A percentile compares a stretch with the other conserved stretches of the same genome.
Conservation (phyloP, 92 coral and sea anemone species). For the Bergia sp. region DNA sequence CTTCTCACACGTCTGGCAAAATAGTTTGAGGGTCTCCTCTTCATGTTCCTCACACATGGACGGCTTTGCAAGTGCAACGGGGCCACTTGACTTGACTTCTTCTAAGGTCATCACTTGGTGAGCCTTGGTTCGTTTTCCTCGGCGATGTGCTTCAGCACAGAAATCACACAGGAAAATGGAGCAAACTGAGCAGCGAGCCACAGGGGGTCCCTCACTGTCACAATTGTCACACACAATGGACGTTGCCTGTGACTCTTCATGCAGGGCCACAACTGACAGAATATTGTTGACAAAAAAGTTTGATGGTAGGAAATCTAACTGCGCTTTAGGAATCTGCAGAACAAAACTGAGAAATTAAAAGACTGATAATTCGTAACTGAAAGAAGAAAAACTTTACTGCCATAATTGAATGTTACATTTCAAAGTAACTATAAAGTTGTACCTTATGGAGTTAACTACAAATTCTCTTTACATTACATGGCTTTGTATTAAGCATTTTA, state of each 20-base stretch:
- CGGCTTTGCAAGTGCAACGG: background rate
- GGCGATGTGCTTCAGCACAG: constrained; percentile 19
- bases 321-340: constrained; percentile 48
- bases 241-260: background rate
- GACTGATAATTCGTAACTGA: too few species aligned
- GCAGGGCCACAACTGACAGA: constrained; percentile 51
- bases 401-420: too few species aligned
- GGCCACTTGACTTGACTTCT: constrained; percentile 51
- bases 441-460: too few species aligned
- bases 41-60: constrained; percentile 42
- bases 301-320: constrained; percentile 37
- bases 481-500: too few species aligned
- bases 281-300: constrained; percentile 61
- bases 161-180: constrained; percentile 66
- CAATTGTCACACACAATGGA: constrained; percentile 67
- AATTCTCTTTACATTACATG: too few species aligned
- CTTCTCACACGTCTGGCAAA: constrained; percentile 61
- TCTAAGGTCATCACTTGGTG: constrained; percentile 68
- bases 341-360: background rate
- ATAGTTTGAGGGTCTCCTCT: constrained; percentile 40
- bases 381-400: too few species aligned
- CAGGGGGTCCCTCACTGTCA: constrained; percentile 62
- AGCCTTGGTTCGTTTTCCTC: constrained; percentile 46
- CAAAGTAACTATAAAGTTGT: too few species aligned
- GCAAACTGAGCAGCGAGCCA: constrained; percentile 68